phyloP scores from a whole-genome alignment of 2,797 vertebrate genomes.

The Rhodeus uyekii region DNA sequence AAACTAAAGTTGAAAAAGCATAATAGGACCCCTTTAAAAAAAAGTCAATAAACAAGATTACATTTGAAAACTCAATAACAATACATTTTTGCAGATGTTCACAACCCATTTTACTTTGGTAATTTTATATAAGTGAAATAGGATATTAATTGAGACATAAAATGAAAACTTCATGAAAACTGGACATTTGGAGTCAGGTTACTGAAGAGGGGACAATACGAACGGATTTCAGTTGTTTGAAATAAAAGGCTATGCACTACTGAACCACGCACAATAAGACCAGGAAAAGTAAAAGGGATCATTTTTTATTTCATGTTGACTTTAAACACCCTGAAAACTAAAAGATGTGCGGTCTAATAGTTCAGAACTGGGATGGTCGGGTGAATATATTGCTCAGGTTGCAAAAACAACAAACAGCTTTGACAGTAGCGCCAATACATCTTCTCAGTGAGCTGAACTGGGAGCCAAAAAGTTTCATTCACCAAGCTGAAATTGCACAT shows the following conservation, averaged over 20 bases:
- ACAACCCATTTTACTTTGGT: not conserved
- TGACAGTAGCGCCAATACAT: conserved; percentile 47
- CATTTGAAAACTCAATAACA: not conserved
- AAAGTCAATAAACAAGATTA: too few relatives aligned
- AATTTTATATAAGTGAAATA: not conserved
- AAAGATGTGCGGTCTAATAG: conserved; percentile 47
- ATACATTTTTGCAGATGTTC: not conserved
- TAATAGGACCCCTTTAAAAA: too few relatives aligned
- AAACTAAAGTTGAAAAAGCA: too few relatives aligned
- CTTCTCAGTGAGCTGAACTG: conserved; percentile 35
- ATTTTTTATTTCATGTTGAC: not conserved
- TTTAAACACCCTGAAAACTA: conserved; percentile 18
- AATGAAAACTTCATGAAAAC: not conserved
- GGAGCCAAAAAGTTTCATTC: conserved; percentile 45
- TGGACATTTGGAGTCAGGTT: not conserved
- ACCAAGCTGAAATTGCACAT: conserved; percentile 43
- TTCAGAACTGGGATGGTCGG: conserved; percentile 43
- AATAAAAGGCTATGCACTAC: not conserved
- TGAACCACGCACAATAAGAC: not conserved
- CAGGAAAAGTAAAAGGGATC: conserved; percentile 18
- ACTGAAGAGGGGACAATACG: not conserved
- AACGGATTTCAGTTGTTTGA: not conserved
- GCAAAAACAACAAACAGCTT: conserved; percentile 57
- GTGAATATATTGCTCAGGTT: conserved; percentile 49
- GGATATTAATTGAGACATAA: not conserved